A percentile compares a stretch with the other conserved stretches of the same genome.
These are phyloP conservation scores for Rhinolophus ferrumequinum DNA, from an alignment of 2,113 vertebrate species.

Conservation along the genomic window DNA sequence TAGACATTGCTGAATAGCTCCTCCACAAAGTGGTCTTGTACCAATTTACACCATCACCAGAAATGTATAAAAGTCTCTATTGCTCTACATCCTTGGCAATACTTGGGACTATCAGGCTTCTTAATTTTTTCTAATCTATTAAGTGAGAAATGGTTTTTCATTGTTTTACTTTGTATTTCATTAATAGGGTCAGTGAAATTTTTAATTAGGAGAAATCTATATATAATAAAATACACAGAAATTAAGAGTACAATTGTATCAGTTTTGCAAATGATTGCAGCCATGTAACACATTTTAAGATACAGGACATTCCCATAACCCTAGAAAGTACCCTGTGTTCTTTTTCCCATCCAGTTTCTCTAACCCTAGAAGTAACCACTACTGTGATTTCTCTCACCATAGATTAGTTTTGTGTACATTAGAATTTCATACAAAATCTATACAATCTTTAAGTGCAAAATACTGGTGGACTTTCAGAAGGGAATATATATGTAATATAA, in stretches of 20 bases:
- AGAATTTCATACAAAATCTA: constrained; percentile 30
- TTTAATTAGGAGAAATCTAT: background rate
- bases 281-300: background rate
- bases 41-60: background rate
- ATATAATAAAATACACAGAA: constrained; percentile 37
- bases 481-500: too few relatives aligned
- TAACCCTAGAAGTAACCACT: background rate
- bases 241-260: background rate
- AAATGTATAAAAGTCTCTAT: background rate
- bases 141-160: background rate
- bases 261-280: constrained; percentile 7
- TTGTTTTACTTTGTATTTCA: constrained; percentile 37
- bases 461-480: constrained; percentile 1
- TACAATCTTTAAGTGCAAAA: constrained; percentile 25
- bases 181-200: background rate
- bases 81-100: background rate
- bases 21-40: background rate
- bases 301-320: background rate
- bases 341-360: background rate
- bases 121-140: constrained; percentile 8
- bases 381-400: background rate
- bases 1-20: background rate
- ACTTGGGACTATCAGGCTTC: background rate
- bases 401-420: background rate
- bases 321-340: background rate